Evolutionary conservation across 1,140 invertebrate genomes (phyloP).

Genomic region (Ylistrum balloti): DNA sequence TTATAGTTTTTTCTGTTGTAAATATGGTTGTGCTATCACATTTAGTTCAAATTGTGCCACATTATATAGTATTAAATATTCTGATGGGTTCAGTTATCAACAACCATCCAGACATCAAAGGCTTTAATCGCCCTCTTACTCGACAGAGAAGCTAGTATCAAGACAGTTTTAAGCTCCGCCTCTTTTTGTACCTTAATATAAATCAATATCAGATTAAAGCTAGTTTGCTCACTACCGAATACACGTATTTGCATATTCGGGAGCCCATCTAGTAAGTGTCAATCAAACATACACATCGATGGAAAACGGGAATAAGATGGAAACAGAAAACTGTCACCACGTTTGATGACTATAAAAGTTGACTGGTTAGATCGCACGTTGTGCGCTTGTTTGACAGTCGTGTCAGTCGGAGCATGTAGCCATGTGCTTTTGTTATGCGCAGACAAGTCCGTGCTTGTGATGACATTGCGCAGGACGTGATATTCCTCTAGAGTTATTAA

Average conservation of each 20-base stretch:
- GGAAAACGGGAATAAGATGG: not conserved
- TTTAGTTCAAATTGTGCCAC: not conserved
- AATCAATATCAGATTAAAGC: constrained; percentile 12
- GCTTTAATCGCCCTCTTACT: not conserved
- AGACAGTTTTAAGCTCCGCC: not conserved
- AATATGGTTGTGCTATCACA: not conserved
- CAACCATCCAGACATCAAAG: not conserved
- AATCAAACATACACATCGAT: not conserved
- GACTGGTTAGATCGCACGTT: not conserved
- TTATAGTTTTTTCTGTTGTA: too few species aligned
- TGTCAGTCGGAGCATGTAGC: constrained; percentile 44
- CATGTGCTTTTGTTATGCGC: constrained; percentile 68
- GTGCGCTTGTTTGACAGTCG: constrained; percentile 9
- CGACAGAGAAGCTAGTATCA: not conserved
- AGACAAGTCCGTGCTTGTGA: constrained; percentile 60
- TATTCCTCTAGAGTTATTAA: not conserved
- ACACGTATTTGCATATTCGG: constrained; percentile 38
- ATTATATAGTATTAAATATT: constrained; percentile 4
- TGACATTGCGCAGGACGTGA: constrained; percentile 61
- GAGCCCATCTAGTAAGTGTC: not conserved
- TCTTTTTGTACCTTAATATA: not conserved
- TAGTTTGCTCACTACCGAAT: not conserved
- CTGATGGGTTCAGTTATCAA: not conserved
- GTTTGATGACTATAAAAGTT: not conserved
- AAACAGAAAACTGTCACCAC: not conserved